These are phyloP conservation scores for Ptilodon capucinus DNA, from an alignment of 2,888 invertebrate species.

Conservation along the genomic window DNA sequence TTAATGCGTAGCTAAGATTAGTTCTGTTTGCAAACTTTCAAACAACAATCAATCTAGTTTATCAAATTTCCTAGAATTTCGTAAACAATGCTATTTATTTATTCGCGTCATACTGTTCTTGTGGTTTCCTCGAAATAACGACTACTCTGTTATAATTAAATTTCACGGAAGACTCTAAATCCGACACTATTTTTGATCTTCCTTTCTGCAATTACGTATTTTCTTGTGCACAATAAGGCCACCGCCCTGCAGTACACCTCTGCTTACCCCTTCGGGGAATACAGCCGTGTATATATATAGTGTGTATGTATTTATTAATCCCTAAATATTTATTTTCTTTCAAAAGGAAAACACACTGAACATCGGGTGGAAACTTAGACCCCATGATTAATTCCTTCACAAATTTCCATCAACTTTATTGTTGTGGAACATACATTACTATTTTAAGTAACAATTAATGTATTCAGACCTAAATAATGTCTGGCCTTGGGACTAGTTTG, in stretches of 20 bases:
- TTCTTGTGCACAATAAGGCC: no score
- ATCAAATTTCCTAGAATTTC: background rate
- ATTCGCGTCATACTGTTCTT: background rate
- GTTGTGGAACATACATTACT: background rate
- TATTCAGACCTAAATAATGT: constrained; percentile 20
- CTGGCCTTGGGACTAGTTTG: constrained; percentile 27
- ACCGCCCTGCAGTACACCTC: no score
- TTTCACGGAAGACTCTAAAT: no score
- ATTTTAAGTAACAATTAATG: constrained; percentile 17
- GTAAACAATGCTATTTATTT: background rate
- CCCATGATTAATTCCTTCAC: background rate
- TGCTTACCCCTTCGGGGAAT: no score
- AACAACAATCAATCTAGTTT: background rate
- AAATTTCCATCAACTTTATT: background rate
- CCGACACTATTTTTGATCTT: no score
- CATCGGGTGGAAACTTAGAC: background rate
- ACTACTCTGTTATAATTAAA: background rate
- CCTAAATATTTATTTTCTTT: no score
- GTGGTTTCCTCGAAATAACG: background rate
- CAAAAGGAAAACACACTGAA: no score
- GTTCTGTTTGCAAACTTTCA: background rate
- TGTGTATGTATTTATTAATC: no score
- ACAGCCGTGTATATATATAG: no score
- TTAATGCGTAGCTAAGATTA: background rate
- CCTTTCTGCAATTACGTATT: no score